Percentiles rank a stretch among this genome's conserved stretches.
These are phyloP conservation scores for Hymenochirus boettgeri DNA, from an alignment of 2,113 vertebrate species.

Conservation along the genomic window DNA sequence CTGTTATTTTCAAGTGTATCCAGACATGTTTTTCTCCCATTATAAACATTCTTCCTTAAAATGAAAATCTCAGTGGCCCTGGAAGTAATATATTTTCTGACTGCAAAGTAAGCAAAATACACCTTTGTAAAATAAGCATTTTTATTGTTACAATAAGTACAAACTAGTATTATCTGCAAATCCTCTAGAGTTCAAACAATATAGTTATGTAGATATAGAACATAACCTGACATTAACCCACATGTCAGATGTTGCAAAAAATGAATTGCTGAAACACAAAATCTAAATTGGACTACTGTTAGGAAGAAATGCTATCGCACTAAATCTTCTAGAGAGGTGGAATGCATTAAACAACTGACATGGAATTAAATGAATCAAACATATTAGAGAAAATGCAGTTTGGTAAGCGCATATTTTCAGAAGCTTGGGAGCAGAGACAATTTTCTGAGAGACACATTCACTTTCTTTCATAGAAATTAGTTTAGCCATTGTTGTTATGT, in stretches of 20 bases:
- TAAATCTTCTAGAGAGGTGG: slow-evolving; percentile 40
- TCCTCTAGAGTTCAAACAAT: slow-evolving; percentile 38
- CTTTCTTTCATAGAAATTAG: slow-evolving; percentile 37
- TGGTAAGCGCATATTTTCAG: slow-evolving; percentile 34
- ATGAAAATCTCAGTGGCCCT: not conserved
- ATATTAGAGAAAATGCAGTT: slow-evolving; percentile 42
- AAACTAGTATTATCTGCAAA: slow-evolving; percentile 30
- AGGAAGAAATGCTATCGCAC: slow-evolving; percentile 40
- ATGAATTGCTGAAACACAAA: slow-evolving; percentile 36
- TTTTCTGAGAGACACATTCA: slow-evolving; percentile 40
- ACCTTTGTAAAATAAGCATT: slow-evolving; percentile 17
- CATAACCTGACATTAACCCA: slow-evolving; percentile 43
- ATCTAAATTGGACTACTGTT: slow-evolving; percentile 41
- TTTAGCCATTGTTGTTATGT: slow-evolving; percentile 41
- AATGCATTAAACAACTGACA: slow-evolving; percentile 43
- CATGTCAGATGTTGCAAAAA: slow-evolving; percentile 39
- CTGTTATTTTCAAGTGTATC: not conserved
- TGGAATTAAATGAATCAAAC: slow-evolving; percentile 43
- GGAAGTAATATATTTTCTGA: not conserved
- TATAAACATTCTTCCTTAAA: not conserved
- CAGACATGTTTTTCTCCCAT: not conserved
- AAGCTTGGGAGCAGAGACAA: slow-evolving; percentile 17
- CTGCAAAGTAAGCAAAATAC: slow-evolving; percentile 20
- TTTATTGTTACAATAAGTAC: slow-evolving; percentile 28
- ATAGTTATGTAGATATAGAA: slow-evolving; percentile 40